phyloP scores from a whole-genome alignment of 2,888 invertebrate species.

The Glyphotaelius pellucidus region DNA sequence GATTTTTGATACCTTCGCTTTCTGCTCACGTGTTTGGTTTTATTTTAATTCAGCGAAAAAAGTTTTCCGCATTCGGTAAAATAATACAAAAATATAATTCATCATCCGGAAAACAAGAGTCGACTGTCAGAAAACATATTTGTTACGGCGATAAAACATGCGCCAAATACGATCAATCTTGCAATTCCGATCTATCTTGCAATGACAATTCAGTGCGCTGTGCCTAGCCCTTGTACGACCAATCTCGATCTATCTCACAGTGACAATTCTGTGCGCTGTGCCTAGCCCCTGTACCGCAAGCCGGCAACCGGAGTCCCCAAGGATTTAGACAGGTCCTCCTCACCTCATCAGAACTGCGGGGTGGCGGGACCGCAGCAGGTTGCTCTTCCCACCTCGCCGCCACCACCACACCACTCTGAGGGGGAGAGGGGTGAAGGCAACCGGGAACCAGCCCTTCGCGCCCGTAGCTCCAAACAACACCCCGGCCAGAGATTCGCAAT shows the following conservation, averaged over 20 bases:
- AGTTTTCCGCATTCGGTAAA: not conserved
- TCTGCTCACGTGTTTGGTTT: not conserved
- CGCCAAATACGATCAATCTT: conserved; percentile 42
- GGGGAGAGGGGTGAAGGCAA: not conserved
- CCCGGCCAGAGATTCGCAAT: conserved; percentile 33
- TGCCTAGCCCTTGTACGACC: not conserved
- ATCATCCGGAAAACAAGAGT: not conserved
- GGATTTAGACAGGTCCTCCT: conserved; percentile 24
- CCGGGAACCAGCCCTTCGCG: conserved; percentile 11
- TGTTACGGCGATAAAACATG: conserved; percentile 20
- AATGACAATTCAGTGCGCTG: not conserved
- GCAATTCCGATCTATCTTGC: conserved; percentile 18
- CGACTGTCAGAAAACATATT: conserved; percentile 16
- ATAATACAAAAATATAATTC: not conserved
- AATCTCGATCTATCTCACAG: conserved; percentile 13
- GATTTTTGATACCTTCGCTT: not conserved
- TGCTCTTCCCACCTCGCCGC: not conserved
- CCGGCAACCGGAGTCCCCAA: conserved; percentile 15
- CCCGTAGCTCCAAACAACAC: not conserved
- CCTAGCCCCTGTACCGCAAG: not conserved
- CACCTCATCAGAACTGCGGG: conserved; percentile 15
- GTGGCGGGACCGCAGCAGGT: conserved; percentile 12
- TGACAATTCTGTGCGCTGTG: not conserved
- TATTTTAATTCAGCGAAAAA: not conserved
- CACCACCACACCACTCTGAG: not conserved